Percentiles rank a stretch among this genome's conserved stretches.
Conservation (phyloP, 2,797 vertebrate genomes). For the Leuciscus waleckii region DNA sequence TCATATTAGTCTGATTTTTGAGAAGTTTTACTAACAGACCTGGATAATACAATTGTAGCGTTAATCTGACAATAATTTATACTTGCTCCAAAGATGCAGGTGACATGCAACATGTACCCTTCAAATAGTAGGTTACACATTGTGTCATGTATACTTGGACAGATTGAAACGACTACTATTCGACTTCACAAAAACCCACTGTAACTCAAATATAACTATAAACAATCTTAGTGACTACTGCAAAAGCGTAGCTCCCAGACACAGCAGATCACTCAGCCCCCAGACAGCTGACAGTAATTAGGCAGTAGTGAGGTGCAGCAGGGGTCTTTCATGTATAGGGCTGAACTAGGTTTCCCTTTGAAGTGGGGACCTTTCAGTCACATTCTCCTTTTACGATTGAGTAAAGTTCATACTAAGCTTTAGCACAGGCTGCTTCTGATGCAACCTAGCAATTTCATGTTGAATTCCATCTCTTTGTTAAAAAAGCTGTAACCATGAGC, state of each 20-base stretch:
- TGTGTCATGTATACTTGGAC: background rate
- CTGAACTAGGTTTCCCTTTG: slow-evolving; percentile 52
- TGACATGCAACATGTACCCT: background rate
- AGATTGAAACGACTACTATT: background rate
- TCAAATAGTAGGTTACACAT: background rate
- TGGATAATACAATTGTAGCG: background rate
- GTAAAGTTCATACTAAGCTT: slow-evolving; percentile 14
- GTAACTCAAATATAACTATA: slow-evolving; percentile 3
- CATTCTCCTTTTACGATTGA: slow-evolving; percentile 39
- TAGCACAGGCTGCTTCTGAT: slow-evolving; percentile 40
- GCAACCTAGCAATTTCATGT: slow-evolving; percentile 36
- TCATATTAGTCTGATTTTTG: background rate
- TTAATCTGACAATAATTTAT: background rate
- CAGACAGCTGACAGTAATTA: slow-evolving; percentile 64
- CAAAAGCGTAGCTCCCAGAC: slow-evolving; percentile 24
- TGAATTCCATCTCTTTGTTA: slow-evolving; percentile 33
- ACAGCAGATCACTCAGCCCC: slow-evolving; percentile 46
- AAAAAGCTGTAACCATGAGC: slow-evolving; percentile 35
- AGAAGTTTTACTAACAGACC: background rate
- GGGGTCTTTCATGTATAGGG: slow-evolving; percentile 57
- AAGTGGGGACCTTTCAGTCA: slow-evolving; percentile 47
- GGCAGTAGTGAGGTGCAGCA: slow-evolving; percentile 50
- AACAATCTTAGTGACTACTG: slow-evolving; percentile 13
- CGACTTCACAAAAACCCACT: background rate
- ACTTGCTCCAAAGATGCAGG: background rate